Conservation (phyloP, 2,797 vertebrate species). For the Myiotriccus ornatus region DNA sequence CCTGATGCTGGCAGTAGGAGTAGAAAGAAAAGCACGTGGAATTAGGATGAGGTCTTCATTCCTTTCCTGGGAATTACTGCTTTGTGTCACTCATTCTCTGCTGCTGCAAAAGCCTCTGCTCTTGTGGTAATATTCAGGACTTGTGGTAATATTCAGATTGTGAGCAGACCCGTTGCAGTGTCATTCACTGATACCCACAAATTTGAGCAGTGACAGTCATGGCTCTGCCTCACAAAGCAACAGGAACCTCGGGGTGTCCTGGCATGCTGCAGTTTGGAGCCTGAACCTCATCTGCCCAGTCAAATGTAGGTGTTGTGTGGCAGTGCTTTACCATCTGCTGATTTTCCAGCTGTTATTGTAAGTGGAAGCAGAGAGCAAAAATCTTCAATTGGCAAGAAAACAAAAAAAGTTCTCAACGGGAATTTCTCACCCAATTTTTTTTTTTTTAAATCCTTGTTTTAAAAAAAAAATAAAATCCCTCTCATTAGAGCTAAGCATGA, state of each 20-base stretch:
- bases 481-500: neutral
- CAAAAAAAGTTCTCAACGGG: neutral
- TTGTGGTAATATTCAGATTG: too few species aligned
- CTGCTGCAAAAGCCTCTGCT: neutral
- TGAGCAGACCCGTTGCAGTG: accelerated
- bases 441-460: neutral
- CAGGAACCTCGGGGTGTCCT: neutral
- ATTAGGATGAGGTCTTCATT: too few species aligned
- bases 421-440: neutral
- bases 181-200: neutral
- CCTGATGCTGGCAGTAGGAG: neutral
- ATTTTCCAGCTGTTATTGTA: neutral
- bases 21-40: neutral
- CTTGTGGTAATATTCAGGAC: neutral
- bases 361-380: neutral
- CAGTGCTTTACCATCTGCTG: neutral
- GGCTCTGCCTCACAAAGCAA: neutral
- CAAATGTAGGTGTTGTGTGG: neutral
- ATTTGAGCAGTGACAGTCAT: too few species aligned
- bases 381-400: neutral
- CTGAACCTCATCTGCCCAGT: neutral
- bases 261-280: neutral
- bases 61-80: neutral
- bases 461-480: neutral
- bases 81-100: neutral